phyloP scores from a whole-genome alignment of 1,140 invertebrate species.

The Ylistrum balloti region DNA sequence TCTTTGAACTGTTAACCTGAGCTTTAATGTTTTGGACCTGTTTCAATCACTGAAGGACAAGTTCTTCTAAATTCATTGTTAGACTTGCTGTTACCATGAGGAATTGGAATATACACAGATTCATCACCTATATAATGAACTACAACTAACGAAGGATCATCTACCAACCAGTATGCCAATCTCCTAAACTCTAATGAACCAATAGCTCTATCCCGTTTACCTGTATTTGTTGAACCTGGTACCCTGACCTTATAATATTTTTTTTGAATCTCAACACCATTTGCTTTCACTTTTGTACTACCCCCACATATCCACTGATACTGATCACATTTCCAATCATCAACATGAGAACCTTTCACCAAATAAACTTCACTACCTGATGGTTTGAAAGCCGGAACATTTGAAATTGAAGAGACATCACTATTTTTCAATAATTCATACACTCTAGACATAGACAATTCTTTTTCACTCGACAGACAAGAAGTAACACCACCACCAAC shows the following conservation, averaged over 20 bases:
- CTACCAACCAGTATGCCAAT: conserved; percentile 32
- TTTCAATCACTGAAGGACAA: neutral
- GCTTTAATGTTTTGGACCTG: neutral
- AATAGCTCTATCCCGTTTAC: neutral
- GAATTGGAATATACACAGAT: neutral
- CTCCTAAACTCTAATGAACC: neutral
- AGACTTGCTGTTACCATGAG: conserved; percentile 41
- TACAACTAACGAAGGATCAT: neutral
- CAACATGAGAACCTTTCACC: too few species aligned
- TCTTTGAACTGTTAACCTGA: neutral
- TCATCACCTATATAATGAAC: conserved; percentile 7
- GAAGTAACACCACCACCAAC: too few species aligned
- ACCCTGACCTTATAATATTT: conserved; percentile 44
- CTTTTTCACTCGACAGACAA: too few species aligned
- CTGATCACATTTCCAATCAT: too few species aligned
- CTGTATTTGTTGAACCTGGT: conserved; percentile 30
- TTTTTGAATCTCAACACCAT: too few species aligned
- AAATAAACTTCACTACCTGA: neutral
- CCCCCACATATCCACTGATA: too few species aligned
- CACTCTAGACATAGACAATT: too few species aligned
- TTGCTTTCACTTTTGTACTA: too few species aligned
- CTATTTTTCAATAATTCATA: too few species aligned
- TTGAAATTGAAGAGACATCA: too few species aligned
- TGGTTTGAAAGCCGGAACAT: too few species aligned
- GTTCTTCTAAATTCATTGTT: too few species aligned